Evolutionary conservation across 2,888 invertebrate species (phyloP).

Genomic region (Apodemia hepburni): DNA sequence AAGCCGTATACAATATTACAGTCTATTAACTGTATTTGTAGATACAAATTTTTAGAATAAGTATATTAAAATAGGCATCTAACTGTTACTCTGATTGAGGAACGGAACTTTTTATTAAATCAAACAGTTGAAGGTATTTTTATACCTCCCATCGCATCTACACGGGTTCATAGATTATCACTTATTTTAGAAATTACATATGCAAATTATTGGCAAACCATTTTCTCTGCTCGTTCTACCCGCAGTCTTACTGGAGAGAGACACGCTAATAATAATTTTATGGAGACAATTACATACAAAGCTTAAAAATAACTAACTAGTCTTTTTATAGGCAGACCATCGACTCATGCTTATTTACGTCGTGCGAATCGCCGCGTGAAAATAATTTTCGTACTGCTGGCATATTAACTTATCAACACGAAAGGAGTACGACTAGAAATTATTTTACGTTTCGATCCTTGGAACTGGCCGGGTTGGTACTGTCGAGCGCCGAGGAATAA

Average conservation of each 20-base stretch:
- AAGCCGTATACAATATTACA: slow-evolving; percentile 76
- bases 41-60: slow-evolving; percentile 58
- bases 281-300: slow-evolving; percentile 61
- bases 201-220: slow-evolving; percentile 6
- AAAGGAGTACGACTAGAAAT: slow-evolving; percentile 75
- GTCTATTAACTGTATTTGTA: slow-evolving; percentile 60
- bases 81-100: slow-evolving; percentile 41
- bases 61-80: slow-evolving; percentile 64
- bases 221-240: slow-evolving; percentile 29
- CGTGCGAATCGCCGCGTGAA: slow-evolving; percentile 47
- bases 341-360: slow-evolving; percentile 50
- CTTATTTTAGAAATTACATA: slow-evolving; percentile 3
- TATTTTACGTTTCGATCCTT: slow-evolving; percentile 44
- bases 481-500: slow-evolving; percentile 8
- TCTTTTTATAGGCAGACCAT: slow-evolving; percentile 69
- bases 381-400: slow-evolving; percentile 75
- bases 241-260: slow-evolving; percentile 43
- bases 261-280: slow-evolving; percentile 57
- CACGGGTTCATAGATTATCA: neutral
- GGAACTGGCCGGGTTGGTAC: slow-evolving; percentile 26
- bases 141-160: neutral
- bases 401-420: slow-evolving; percentile 71
- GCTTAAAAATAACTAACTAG: slow-evolving; percentile 74
- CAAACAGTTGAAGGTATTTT: neutral
- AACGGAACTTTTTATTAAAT: slow-evolving; percentile 40